A percentile compares a stretch with the other conserved stretches of the same genome.
These are phyloP conservation scores for Drosophila rhopaloa DNA, from an alignment of 1,140 invertebrate genomes.

Conservation along the genomic window DNA sequence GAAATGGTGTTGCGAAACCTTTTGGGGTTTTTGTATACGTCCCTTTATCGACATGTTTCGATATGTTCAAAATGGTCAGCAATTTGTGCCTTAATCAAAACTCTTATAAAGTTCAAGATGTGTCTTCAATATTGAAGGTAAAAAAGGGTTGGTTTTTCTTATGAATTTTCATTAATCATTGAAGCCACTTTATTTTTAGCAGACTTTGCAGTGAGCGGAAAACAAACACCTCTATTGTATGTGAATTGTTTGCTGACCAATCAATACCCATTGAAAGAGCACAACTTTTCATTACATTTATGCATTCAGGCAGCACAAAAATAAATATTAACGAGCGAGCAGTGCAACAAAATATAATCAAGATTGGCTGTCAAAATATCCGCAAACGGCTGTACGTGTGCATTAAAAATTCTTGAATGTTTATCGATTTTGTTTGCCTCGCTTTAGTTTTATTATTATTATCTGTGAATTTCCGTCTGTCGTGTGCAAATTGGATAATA, in stretches of 20 bases:
- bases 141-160: constrained; percentile 14
- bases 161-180: constrained; percentile 37
- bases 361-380: constrained; percentile 45
- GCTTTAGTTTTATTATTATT: constrained; percentile 63
- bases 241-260: constrained; percentile 21
- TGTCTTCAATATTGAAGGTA: constrained; percentile 13
- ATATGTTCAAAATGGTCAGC: constrained; percentile 15
- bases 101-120: constrained; percentile 20
- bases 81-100: constrained; percentile 50
- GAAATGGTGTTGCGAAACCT: constrained; percentile 21
- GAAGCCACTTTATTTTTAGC: constrained; percentile 10
- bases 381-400: constrained; percentile 16
- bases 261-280: constrained; percentile 17
- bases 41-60: constrained; percentile 5
- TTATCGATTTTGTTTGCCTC: constrained; percentile 34
- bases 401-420: constrained; percentile 20
- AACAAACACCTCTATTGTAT: constrained; percentile 4
- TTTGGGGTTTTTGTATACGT: constrained; percentile 2
- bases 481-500: constrained; percentile 64
- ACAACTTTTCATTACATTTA: constrained; percentile 26
- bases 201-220: background rate
- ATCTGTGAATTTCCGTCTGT: constrained; percentile 46
- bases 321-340: constrained; percentile 13
- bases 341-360: constrained; percentile 42
- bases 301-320: constrained; percentile 31